phyloP scores from a whole-genome alignment of 2,113 vertebrate species.

The Eulacestoma nigropectus region DNA sequence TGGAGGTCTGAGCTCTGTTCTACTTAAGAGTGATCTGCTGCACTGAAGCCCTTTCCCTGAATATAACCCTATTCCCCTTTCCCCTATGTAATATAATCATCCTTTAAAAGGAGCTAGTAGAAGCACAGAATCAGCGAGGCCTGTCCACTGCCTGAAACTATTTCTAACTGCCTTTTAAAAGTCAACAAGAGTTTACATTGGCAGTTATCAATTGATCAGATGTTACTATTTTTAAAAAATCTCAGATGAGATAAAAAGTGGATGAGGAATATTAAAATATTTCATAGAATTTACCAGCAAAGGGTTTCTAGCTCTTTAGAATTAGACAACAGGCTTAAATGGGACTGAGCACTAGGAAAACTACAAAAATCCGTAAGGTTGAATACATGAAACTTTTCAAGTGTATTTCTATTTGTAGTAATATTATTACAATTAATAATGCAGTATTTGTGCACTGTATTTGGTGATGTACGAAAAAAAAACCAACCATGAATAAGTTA shows the following conservation, averaged over 20 bases:
- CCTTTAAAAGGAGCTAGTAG: neutral
- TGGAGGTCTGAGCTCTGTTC: neutral
- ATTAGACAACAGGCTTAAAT: neutral
- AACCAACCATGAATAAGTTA: neutral
- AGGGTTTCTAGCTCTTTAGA: neutral
- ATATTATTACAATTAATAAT: neutral
- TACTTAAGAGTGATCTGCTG: neutral
- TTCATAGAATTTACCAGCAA: neutral
- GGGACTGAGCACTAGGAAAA: neutral
- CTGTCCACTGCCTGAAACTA: neutral
- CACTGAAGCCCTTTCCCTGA: neutral
- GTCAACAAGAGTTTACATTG: neutral
- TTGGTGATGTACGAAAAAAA: neutral
- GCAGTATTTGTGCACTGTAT: neutral
- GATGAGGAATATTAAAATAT: neutral
- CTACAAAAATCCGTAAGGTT: accelerated
- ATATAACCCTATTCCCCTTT: neutral
- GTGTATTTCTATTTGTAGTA: neutral
- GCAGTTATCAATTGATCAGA: neutral
- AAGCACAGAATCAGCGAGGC: neutral
- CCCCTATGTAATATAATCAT: neutral
- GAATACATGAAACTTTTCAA: neutral
- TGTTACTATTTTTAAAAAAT: neutral
- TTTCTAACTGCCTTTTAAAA: neutral
- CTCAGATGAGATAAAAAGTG: neutral